These are phyloP conservation scores for Listrodromus nycthemerus DNA, from an alignment of 2,888 invertebrate species.

Conservation along the genomic window DNA sequence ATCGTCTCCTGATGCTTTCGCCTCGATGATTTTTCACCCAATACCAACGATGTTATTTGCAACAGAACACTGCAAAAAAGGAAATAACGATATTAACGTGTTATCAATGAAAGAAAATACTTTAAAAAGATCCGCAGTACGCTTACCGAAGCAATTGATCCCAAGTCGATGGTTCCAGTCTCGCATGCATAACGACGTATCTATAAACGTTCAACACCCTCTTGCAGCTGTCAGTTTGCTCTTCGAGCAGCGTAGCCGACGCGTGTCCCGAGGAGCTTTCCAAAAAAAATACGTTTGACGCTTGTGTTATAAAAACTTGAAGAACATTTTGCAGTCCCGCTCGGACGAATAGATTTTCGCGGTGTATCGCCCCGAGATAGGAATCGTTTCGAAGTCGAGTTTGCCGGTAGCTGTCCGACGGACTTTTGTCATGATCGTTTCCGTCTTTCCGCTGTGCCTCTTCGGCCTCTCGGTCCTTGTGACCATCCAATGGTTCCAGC, in stretches of 20 bases:
- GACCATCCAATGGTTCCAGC: conserved; percentile 87
- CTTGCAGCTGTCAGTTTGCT: conserved; percentile 98
- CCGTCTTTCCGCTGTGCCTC: conserved; percentile 76
- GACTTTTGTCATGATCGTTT: conserved; percentile 78
- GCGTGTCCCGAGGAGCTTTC: conserved; percentile 85
- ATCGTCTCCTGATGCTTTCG: conserved; percentile 89
- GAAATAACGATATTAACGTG: conserved; percentile 2
- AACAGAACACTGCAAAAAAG: conserved; percentile 88
- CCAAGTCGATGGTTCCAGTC: conserved; percentile 97
- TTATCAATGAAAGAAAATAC: neutral
- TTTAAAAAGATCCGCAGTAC: neutral
- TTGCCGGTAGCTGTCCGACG: conserved; percentile 80
- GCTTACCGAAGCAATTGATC: conserved; percentile 85
- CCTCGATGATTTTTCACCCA: conserved; percentile 92
- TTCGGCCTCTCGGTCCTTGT: conserved; percentile 79
- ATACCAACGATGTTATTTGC: conserved; percentile 95
- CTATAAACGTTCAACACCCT: conserved; percentile 97
- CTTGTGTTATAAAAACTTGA: conserved; percentile 97
- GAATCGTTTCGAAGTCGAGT: conserved; percentile 92
- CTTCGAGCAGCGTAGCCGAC: conserved; percentile 91
- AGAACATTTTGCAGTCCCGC: conserved; percentile 94
- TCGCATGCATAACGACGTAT: conserved; percentile 98
- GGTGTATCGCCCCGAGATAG: conserved; percentile 93
- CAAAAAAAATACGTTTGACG: conserved; percentile 96
- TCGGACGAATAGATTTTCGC: conserved; percentile 92